phyloP scores from a whole-genome alignment of 1,140 invertebrate species.

The Lutraria rhynchaena region DNA sequence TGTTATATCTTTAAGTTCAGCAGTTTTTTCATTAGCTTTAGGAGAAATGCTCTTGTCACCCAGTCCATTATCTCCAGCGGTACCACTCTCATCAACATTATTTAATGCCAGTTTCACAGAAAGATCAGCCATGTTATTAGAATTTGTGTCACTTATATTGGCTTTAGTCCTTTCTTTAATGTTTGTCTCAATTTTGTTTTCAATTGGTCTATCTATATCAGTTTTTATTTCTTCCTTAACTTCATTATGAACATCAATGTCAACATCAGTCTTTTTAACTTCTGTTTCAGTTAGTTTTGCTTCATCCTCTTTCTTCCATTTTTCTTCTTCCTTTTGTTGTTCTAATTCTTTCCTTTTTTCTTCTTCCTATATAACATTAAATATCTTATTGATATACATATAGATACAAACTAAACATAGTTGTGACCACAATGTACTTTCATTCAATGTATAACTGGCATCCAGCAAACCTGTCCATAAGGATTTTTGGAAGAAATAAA shows the following conservation, averaged over 20 bases:
- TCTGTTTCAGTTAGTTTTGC: background rate
- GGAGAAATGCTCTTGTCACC: too few species aligned
- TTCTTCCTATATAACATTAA: slow-evolving; percentile 24
- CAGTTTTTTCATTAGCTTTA: too few species aligned
- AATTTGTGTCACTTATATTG: slow-evolving; percentile 8
- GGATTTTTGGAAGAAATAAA: too few species aligned
- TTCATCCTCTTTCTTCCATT: slow-evolving; percentile 50
- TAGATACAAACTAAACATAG: too few species aligned
- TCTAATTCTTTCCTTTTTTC: slow-evolving; percentile 57
- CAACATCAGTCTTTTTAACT: background rate
- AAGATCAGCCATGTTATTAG: background rate
- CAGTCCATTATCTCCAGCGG: too few species aligned
- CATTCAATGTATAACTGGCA: too few species aligned
- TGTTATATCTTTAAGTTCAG: too few species aligned
- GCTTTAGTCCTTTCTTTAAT: background rate
- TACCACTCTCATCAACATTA: background rate
- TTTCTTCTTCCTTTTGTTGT: slow-evolving; percentile 54
- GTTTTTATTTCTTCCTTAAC: background rate
- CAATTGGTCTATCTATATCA: background rate
- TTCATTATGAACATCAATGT: background rate
- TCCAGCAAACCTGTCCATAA: too few species aligned
- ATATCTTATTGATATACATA: too few species aligned
- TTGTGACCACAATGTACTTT: too few species aligned
- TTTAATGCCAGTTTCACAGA: slow-evolving; percentile 5
- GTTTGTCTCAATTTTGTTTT: background rate